phyloP scores from a whole-genome alignment of 2,797 vertebrate species.

The Gambelia wislizenii region DNA sequence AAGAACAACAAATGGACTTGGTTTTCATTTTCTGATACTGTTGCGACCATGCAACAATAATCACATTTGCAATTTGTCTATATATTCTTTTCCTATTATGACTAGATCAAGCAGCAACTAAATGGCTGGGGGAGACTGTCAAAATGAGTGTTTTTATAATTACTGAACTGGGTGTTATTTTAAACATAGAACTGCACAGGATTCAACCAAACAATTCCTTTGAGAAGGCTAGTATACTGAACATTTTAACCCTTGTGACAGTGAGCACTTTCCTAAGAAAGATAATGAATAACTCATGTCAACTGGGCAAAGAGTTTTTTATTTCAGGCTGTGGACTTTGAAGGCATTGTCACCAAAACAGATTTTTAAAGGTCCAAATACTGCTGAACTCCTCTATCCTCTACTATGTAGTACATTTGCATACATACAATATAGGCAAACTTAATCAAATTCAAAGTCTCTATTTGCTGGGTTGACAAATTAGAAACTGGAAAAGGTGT shows the following conservation, averaged over 20 bases:
- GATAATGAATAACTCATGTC: not conserved
- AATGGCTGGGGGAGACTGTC: not conserved
- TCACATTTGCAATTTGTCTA: not conserved
- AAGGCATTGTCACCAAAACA: not conserved
- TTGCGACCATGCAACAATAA: not conserved
- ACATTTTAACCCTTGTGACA: not conserved
- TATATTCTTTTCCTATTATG: not conserved
- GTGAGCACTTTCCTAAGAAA: not conserved
- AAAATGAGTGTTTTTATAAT: not conserved
- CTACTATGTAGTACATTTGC: not conserved
- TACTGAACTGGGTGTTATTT: not conserved
- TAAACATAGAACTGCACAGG: not conserved
- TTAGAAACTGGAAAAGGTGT: not conserved
- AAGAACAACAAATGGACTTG: not conserved
- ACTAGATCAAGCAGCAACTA: not conserved
- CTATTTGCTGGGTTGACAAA: not conserved
- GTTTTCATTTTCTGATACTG: slow-evolving; percentile 10
- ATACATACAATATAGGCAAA: not conserved
- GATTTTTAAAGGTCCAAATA: not conserved
- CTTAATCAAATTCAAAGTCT: not conserved
- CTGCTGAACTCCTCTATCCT: not conserved
- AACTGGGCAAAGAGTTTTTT: not conserved
- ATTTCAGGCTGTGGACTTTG: not conserved
- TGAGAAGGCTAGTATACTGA: not conserved
- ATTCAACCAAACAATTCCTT: slow-evolving; percentile 1